Evolutionary conservation across 2,113 vertebrate species (phyloP), one percentile per base, ranked within the genome.

Genomic region (Podilymbus podiceps): DNA sequence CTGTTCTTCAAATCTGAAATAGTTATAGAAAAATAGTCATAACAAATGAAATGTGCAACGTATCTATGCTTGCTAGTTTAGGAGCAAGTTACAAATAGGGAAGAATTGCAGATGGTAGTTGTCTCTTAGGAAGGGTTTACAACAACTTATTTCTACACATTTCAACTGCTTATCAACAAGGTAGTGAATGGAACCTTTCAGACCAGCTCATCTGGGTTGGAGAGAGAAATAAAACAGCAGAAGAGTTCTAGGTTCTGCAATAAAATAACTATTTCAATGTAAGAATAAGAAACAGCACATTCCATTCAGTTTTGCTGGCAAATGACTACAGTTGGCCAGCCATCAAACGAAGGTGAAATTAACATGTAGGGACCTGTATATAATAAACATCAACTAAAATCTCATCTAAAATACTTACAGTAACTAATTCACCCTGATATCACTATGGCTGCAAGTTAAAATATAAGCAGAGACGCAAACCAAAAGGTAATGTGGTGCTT

Each of bases 1-100:
- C 79, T 92, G 88, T 77, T 94, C 92, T 74, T 93, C 88, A 66
- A 78, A 88, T 96, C 85, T 94, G 88, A 83, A 96, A 79, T 9
- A 69, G 75, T 90, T 90, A 88, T 0, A 86, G 78, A 86, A 59
- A 90, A 42, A 85, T 4, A 85, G 72, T 80, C 90, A 53, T 31
- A 83, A 73, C 27, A 84, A 89, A 52, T 66, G 35, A 88, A 90
- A 44, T 1, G 5, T 7, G 53, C 12, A 88, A 40, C 47, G 67
- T 18, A 7, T 35, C 40, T 31, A 6, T 8, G 9, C 50, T 67
- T 88, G 55, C 82, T 74, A 44, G 63, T 52, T 33, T 31, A 71
- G 75, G 63, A 77, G 30, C 52, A 67, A 55, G 55, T 44, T 44
- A 73, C 13, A 74, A 40, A 27, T 40, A 8, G 7, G 71, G 58